Conservation (phyloP, 2,797 vertebrate genomes). For the Tokudaia muenninki region DNA sequence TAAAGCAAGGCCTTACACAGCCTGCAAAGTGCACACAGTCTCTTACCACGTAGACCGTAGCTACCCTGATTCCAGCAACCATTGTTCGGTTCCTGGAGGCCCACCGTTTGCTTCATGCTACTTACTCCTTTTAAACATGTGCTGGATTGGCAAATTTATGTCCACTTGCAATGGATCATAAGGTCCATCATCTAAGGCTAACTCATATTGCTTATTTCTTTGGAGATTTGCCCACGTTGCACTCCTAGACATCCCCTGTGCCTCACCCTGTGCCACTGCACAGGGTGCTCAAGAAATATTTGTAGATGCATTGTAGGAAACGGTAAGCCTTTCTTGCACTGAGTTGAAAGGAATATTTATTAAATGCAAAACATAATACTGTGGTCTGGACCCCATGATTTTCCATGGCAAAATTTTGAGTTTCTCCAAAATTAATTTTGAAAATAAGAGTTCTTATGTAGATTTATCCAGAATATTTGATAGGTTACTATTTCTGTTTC, state of each 20-base stretch:
- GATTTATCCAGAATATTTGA: constrained; percentile 69
- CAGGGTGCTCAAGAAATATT: constrained; percentile 55
- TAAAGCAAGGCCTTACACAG: constrained; percentile 27
- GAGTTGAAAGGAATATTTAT: constrained; percentile 64
- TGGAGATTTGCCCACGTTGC: not conserved
- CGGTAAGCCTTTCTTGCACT: constrained; percentile 44
- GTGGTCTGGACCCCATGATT: constrained; percentile 65
- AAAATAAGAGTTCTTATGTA: constrained; percentile 70
- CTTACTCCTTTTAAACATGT: constrained; percentile 1
- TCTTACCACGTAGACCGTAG: not conserved
- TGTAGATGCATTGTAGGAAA: constrained; percentile 63
- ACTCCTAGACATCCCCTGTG: constrained; percentile 33
- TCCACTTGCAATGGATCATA: not conserved
- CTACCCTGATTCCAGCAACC: not conserved
- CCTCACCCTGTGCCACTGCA: not conserved
- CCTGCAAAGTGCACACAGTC: not conserved
- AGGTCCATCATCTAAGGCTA: not conserved
- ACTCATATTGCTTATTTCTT: not conserved
- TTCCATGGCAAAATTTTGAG: constrained; percentile 78
- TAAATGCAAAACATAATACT: constrained; percentile 75
- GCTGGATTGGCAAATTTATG: constrained; percentile 49
- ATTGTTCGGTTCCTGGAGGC: not conserved
- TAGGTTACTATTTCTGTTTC: constrained; percentile 73
- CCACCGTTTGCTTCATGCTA: constrained; percentile 6
- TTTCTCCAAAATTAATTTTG: constrained; percentile 81